These are phyloP conservation scores for Pomacea maculata DNA, from an alignment of 1,140 invertebrate genomes.

Conservation along the genomic window DNA sequence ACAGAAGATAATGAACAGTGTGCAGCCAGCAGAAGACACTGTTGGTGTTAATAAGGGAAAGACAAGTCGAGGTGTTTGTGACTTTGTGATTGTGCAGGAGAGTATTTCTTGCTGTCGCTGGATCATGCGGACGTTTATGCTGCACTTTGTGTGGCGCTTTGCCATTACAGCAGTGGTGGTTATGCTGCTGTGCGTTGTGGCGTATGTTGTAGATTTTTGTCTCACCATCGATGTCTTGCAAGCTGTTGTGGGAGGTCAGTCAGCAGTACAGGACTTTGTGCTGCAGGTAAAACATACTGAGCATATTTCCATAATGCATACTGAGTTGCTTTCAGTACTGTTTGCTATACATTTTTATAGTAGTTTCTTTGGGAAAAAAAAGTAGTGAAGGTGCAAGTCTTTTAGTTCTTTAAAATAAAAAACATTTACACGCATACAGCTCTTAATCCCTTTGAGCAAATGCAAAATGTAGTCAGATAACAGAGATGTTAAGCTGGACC, in stretches of 20 bases:
- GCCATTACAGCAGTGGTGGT: conserved; percentile 42
- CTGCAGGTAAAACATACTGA: conserved; percentile 36
- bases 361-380: too few species aligned
- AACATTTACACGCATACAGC: too few species aligned
- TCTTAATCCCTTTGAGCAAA: too few species aligned
- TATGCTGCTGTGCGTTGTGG: conserved; percentile 45
- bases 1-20: conserved; percentile 45
- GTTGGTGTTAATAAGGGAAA: too few species aligned
- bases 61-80: neutral
- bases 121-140: conserved; percentile 42
- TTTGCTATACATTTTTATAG: too few species aligned
- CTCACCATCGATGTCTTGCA: conserved; percentile 46
- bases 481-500: too few species aligned
- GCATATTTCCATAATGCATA: conserved; percentile 21
- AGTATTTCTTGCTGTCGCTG: conserved; percentile 3
- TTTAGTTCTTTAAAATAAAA: too few species aligned
- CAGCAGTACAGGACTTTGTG: conserved; percentile 44
- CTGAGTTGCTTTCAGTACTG: too few species aligned
- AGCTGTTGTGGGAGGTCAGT: conserved; percentile 49
- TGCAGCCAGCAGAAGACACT: neutral
- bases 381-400: too few species aligned
- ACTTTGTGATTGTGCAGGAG: neutral
- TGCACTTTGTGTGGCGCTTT: conserved; percentile 48
- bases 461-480: too few species aligned
- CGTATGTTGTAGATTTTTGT: conserved; percentile 48